Percentiles rank a stretch among this genome's conserved stretches.
Evolutionary conservation across 2,797 vertebrate species (phyloP).

Genomic region (Streptopelia turtur): DNA sequence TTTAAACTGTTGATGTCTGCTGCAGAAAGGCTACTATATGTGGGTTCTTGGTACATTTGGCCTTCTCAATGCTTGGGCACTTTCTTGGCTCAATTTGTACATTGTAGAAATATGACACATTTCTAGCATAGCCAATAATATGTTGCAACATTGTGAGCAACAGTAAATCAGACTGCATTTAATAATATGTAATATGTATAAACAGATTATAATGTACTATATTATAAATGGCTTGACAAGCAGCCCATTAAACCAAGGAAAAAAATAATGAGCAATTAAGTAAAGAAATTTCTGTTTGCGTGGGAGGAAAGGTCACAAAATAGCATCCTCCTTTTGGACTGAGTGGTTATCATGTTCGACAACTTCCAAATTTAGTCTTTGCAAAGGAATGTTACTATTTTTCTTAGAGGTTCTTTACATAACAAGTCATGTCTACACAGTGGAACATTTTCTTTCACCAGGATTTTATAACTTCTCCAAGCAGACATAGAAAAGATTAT

Average conservation of each 20-base stretch:
- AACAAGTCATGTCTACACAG: slow-evolving; percentile 29
- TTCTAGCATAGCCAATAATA: neutral
- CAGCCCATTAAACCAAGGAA: neutral
- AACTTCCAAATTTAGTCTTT: slow-evolving; percentile 25
- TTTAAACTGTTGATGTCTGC: neutral
- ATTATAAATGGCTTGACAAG: neutral
- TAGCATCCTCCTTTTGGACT: neutral
- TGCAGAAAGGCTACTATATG: neutral
- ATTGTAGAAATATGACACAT: neutral
- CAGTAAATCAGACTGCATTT: neutral
- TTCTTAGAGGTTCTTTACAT: slow-evolving; percentile 23
- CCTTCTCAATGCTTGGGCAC: neutral
- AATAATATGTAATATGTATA: neutral
- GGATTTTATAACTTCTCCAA: neutral
- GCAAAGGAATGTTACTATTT: slow-evolving; percentile 48
- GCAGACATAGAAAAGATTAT: neutral
- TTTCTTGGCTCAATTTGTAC: neutral
- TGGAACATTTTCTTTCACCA: slow-evolving; percentile 6
- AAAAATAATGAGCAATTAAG: slow-evolving; percentile 2
- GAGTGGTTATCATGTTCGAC: neutral
- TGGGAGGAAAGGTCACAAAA: slow-evolving; percentile 5
- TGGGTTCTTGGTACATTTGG: neutral
- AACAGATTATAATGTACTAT: neutral
- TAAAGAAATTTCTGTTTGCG: neutral
- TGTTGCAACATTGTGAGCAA: neutral